Conservation (phyloP, 2,113 vertebrate species). For the Felis catus region DNA sequence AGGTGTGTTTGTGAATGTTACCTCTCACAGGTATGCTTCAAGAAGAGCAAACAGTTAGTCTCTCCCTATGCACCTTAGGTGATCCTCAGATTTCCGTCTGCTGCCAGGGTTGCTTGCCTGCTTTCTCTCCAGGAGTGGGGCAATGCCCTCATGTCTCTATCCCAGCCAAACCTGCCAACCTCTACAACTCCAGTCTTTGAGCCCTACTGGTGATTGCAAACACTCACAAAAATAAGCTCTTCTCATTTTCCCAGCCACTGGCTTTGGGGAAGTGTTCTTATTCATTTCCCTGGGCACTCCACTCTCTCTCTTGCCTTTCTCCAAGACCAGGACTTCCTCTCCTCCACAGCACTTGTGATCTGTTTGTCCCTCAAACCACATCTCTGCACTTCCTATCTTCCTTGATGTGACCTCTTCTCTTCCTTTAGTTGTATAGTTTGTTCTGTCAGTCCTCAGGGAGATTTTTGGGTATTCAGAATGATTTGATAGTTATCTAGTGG, state of each 20-base stretch:
- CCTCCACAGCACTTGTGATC: not conserved
- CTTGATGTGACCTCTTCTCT: not conserved
- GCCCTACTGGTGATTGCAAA: not conserved
- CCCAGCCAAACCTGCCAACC: not conserved
- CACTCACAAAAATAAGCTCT: not conserved
- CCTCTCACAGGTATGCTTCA: not conserved
- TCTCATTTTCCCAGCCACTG: not conserved
- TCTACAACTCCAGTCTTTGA: not conserved
- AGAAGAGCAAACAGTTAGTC: not conserved
- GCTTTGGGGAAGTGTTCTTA: not conserved
- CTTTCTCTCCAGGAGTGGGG: not conserved
- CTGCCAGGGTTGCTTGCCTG: not conserved
- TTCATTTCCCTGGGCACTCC: not conserved
- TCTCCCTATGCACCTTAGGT: not conserved
- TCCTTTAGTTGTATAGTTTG: not conserved
- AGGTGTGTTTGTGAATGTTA: not conserved
- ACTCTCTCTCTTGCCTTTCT: not conserved
- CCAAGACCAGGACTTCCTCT: not conserved
- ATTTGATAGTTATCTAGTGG: not conserved
- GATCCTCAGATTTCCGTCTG: not conserved
- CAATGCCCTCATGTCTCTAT: not conserved
- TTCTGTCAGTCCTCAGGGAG: not conserved
- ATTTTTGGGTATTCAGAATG: not conserved
- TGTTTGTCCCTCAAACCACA: not conserved
- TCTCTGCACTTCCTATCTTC: not conserved